Evolutionary conservation across 2,113 vertebrate species (phyloP).

Genomic region (Narcine bancroftii): DNA sequence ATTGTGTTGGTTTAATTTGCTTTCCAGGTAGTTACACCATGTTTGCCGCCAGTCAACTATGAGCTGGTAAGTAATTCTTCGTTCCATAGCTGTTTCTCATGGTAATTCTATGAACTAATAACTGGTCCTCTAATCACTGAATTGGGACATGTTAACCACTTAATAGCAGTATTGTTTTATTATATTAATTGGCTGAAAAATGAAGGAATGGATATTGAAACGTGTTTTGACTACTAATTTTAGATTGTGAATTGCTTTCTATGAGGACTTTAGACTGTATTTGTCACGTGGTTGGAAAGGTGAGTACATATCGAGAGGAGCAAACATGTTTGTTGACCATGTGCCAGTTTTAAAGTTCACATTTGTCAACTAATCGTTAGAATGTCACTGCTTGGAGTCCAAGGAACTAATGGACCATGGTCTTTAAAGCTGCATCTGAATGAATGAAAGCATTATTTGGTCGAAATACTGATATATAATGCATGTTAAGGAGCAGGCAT

Average conservation of each 20-base stretch:
- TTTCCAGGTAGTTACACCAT: slow-evolving; percentile 47
- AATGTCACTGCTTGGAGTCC: background rate
- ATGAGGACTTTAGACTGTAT: background rate
- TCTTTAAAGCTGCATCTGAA: background rate
- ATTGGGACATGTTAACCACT: background rate
- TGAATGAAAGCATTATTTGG: slow-evolving; percentile 29
- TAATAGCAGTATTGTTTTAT: background rate
- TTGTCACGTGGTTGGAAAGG: slow-evolving; percentile 2
- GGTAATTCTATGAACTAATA: background rate
- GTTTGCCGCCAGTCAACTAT: slow-evolving; percentile 42
- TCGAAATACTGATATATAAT: background rate
- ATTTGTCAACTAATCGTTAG: slow-evolving; percentile 14
- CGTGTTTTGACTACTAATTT: background rate
- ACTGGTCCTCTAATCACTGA: background rate
- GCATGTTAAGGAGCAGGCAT: slow-evolving; percentile 16
- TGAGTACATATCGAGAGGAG: background rate
- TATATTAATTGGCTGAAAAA: background rate
- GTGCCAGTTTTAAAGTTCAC: slow-evolving; percentile 15
- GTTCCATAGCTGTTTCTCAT: background rate
- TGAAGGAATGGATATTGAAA: background rate
- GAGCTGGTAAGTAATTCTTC: slow-evolving; percentile 42
- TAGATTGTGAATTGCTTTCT: background rate
- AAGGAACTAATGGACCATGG: background rate
- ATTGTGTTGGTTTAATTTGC: slow-evolving; percentile 38
- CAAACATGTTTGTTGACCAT: background rate